These are phyloP conservation scores for Anarrhichthys ocellatus DNA, from an alignment of 2,113 vertebrate genomes.

Conservation along the genomic window DNA sequence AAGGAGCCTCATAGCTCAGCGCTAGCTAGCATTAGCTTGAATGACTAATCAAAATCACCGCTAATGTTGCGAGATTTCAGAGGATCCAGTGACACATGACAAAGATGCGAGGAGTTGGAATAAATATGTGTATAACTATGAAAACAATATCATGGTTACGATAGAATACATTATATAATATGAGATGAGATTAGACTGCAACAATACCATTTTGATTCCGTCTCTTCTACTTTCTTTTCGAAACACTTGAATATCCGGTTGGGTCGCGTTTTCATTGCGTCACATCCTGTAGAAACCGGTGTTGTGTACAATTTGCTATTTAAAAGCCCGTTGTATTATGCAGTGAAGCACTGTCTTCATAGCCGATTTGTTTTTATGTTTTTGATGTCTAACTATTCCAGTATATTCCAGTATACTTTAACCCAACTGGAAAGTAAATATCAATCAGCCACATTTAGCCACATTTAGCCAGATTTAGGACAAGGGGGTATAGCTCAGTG, in stretches of 20 bases:
- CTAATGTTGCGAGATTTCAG: neutral
- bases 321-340: neutral
- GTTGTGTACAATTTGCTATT: neutral
- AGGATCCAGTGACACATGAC: fast-evolving
- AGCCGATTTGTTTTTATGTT: neutral
- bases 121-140: fast-evolving
- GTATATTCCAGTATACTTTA: no score
- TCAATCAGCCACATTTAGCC: no score
- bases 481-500: conserved; percentile 93
- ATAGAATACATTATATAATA: fast-evolving
- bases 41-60: conserved; percentile 77
- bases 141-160: fast-evolving
- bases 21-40: conserved; percentile 66
- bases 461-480: no score
- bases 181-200: neutral
- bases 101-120: fast-evolving
- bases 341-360: fast-evolving
- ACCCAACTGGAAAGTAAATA: fast-evolving
- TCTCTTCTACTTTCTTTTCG: conserved; percentile 59
- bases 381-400: neutral
- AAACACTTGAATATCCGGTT: conserved; percentile 34
- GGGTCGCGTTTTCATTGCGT: conserved; percentile 37
- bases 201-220: conserved; percentile 57
- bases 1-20: neutral
- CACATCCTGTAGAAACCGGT: conserved; percentile 45